Evolutionary conservation across 2,888 invertebrate species (phyloP).

Genomic region (Lithophane semibrunnea): DNA sequence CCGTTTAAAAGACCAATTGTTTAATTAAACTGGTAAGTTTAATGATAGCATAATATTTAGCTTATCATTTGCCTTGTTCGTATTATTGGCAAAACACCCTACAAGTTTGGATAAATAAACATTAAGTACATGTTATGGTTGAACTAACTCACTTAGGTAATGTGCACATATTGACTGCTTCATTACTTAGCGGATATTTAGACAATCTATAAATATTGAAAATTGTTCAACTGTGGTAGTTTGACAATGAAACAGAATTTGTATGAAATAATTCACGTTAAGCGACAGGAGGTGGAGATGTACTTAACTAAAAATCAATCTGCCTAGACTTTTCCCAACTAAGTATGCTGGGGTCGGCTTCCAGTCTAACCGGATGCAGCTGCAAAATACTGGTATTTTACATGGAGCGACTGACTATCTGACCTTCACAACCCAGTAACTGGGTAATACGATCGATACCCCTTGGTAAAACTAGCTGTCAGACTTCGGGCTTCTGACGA

Average conservation of each 20-base stretch:
- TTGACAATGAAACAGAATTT: conserved; percentile 1
- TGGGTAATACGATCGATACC: no score
- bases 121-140: conserved; percentile 8
- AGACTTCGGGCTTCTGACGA: no score
- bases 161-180: conserved; percentile 3
- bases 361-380: no score
- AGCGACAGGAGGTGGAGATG: conserved; percentile 3
- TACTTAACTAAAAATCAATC: background rate
- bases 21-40: conserved; percentile 21
- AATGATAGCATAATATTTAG: background rate
- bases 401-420: no score
- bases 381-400: no score
- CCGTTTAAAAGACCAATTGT: conserved; percentile 28
- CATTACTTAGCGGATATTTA: conserved; percentile 21
- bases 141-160: conserved; percentile 12
- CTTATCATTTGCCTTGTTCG: conserved; percentile 25
- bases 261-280: background rate
- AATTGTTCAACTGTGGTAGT: conserved; percentile 1
- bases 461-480: no score
- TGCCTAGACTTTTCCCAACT: no score
- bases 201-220: conserved; percentile 13
- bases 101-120: conserved; percentile 25
- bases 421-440: no score
- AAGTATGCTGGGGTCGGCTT: no score
- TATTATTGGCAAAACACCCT: conserved; percentile 3